Evolutionary conservation across 2,113 vertebrate genomes (phyloP), one percentile per base, ranked within the genome.

Genomic region (Epinephelus fuscoguttatus): DNA sequence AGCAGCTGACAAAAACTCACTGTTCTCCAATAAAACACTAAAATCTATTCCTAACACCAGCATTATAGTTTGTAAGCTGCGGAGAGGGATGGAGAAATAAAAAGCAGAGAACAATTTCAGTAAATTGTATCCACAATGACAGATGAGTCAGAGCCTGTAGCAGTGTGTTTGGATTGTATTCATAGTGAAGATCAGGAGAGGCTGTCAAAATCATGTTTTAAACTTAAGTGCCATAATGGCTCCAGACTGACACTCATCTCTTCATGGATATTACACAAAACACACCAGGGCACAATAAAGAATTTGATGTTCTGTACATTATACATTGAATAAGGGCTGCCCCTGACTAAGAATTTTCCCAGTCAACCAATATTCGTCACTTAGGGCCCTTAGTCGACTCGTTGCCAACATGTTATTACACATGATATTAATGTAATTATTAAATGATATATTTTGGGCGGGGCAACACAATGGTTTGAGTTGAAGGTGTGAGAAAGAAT

Each of bases 91-190:
- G 56, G 57, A 40, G 45, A 27, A 30, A 47, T 45, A 71, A 74
- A 81, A 23, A 64, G 68, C 59, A 45, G 40, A 45, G 17, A 33
- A 70, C 30, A 47, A 25, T 80, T 68, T 40, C 15, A 40, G 25
- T 62, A 27, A 80, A 45, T 21, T 37, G 25, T 68, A 61, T 80
- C 14, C 14, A 67, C 27, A 21, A 25, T 75, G 73, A 71, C 27
- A 1, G 37, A 27, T 57, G 71, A 42, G 25, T 61, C 66, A 57
- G 21, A 49, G 21, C 64, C 23, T 11, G 27, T 63, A 45, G 67
- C 68, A 33, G 49, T 30, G 37, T 15, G 6, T 37, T 45, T 30
- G 47, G 61, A 47, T 33, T 59, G 70, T 61, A 59, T 70, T 70
- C 30, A 70, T 33, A 40, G 47, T 21, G 21, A 21, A 40, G 56